Percentiles rank a stretch among this genome's conserved stretches.
Conservation (phyloP, 2,888 invertebrate genomes). For the Lysandra coridon region DNA sequence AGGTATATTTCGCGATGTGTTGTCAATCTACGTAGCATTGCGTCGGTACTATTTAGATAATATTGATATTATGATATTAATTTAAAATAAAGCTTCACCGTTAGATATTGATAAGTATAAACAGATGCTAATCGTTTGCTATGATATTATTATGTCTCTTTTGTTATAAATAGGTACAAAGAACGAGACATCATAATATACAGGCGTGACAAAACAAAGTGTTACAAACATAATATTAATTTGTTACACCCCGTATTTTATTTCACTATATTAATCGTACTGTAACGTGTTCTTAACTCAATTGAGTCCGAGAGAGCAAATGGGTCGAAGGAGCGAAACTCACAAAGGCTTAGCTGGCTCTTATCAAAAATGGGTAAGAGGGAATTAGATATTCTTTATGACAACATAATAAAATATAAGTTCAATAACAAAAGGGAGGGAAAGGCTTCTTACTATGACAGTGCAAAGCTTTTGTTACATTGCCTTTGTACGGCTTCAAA, state of each 20-base stretch:
- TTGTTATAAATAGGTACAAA: background rate
- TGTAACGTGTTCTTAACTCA: background rate
- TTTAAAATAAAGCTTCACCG: too few species aligned
- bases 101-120: too few species aligned
- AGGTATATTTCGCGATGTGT: background rate
- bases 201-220: too few species aligned
- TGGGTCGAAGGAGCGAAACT: background rate
- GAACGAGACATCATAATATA: background rate
- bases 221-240: too few species aligned
- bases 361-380: background rate
- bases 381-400: constrained; percentile 29
- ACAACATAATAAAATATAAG: constrained; percentile 24
- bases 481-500: constrained; percentile 28
- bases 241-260: background rate
- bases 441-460: constrained; percentile 25
- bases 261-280: background rate
- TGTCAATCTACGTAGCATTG: too few species aligned
- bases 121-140: too few species aligned
- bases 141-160: too few species aligned
- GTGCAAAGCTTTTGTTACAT: constrained; percentile 29
- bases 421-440: constrained; percentile 25
- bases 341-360: background rate
- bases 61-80: too few species aligned
- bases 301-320: background rate
- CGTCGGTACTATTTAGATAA: too few species aligned